Evolutionary conservation across 2,113 vertebrate species (phyloP), one percentile per base, ranked within the genome.

Genomic region (Castor canadensis): DNA sequence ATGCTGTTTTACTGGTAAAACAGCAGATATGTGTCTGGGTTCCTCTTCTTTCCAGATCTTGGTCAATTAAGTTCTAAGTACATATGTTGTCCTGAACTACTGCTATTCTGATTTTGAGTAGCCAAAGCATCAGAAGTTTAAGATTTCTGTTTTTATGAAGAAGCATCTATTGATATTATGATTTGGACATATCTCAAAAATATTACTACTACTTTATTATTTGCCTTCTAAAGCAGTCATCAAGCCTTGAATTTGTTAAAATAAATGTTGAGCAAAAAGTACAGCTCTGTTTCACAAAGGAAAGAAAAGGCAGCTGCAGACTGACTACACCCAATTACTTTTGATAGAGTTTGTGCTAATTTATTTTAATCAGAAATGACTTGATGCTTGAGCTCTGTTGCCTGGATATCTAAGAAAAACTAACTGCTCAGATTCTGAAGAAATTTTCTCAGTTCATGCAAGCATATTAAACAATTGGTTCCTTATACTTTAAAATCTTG

Each of bases 291-390:
- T 82, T 95, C 47, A 94, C 43, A 92, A 89, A 93, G 91, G 40
- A 87, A 93, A 91, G 52, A 19, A 75, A 79, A 81, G 58, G 54
- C 15, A 64, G 58, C n/a, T 76, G 28, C 28, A 75, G 82, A 43
- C 30, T 67, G 86, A 38, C 47, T 81, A 73, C 43, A 93, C 62
- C 94, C 47, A 64, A 62, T 86, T 93, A 69, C 52, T 73, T 96
- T 92, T 67, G 64, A 87, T 69, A 87, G 72, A 75, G 28, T 43
- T 40, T 80, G 79, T 87, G 49, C 19, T 77, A 75, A 96, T 87
- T 96, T 86, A 93, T 94, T 95, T 91, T 89, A 91, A 93, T 93
- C 73, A 79, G 83, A 86, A 93, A 69, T 86, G 60, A 58, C 86
- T 87, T 47, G 35, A 72, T 77, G 54, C 40, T 89, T 91, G 35